phyloP scores from a whole-genome alignment of 2,797 vertebrate genomes.

The Sphaeramia orbicularis region DNA sequence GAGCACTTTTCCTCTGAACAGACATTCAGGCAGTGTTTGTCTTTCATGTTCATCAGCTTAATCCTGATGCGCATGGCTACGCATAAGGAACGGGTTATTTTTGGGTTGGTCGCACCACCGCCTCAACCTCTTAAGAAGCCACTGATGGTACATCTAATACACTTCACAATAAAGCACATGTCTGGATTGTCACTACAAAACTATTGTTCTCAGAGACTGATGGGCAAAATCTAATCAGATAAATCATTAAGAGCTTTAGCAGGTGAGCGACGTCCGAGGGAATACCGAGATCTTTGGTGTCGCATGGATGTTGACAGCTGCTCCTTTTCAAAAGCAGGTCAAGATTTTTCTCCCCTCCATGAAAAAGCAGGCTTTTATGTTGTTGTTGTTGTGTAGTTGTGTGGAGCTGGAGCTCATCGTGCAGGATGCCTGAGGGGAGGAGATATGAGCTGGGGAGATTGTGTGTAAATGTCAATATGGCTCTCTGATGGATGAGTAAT shows the following conservation, averaged over 20 bases:
- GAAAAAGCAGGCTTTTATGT: background rate
- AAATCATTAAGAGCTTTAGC: background rate
- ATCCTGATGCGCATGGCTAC: slow-evolving; percentile 35
- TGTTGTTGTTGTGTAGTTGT: no score
- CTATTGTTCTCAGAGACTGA: slow-evolving; percentile 1
- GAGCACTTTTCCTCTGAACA: background rate
- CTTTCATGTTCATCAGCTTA: slow-evolving; percentile 39
- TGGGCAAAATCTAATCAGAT: slow-evolving; percentile 4
- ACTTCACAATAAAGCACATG: slow-evolving; percentile 19
- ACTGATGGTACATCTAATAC: slow-evolving; percentile 21
- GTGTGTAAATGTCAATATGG: slow-evolving; percentile 49
- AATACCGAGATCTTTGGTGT: background rate
- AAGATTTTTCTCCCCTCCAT: slow-evolving; percentile 12
- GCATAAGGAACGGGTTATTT: slow-evolving; percentile 36
- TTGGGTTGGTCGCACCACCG: background rate
- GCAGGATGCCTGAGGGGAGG: slow-evolving; percentile 15
- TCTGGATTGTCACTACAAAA: slow-evolving; percentile 14
- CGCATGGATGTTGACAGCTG: background rate
- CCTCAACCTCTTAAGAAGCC: slow-evolving; percentile 19
- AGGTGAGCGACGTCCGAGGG: slow-evolving; percentile 1
- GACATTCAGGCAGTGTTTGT: slow-evolving; percentile 12
- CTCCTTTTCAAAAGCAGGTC: slow-evolving; percentile 22
- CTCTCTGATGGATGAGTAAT: slow-evolving; percentile 53
- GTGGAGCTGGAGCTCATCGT: slow-evolving; percentile 1
- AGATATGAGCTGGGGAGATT: slow-evolving; percentile 33